Evolutionary conservation across 2,113 vertebrate species (phyloP).

Genomic region (Turdus rufiventris): DNA sequence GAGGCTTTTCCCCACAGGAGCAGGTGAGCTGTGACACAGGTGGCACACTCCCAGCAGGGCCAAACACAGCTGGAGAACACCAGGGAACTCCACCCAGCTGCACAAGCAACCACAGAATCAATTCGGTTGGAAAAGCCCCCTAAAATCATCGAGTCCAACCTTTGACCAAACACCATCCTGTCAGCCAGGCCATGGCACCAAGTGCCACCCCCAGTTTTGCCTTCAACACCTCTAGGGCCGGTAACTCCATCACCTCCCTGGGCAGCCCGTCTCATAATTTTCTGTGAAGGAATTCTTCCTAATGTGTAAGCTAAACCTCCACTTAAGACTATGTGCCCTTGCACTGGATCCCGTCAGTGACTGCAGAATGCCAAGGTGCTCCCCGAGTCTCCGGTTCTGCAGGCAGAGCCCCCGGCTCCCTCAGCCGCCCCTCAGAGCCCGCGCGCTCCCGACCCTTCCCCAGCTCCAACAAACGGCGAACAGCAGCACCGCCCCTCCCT

Average conservation of each 20-base stretch:
- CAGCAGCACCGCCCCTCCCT: too few species aligned
- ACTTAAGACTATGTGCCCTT: too few species aligned
- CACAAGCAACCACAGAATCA: not conserved
- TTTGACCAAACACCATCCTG: not conserved
- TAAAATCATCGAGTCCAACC: not conserved
- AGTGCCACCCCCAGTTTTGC: not conserved
- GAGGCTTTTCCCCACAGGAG: not conserved
- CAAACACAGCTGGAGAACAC: fast-evolving
- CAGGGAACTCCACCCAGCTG: not conserved
- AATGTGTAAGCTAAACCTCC: not conserved
- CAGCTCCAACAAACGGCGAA: not conserved
- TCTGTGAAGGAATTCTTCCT: not conserved
- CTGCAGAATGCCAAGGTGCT: fast-evolving
- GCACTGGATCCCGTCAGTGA: not conserved
- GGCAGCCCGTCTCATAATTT: not conserved
- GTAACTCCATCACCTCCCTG: not conserved
- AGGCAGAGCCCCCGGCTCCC: not conserved
- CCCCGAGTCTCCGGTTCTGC: not conserved
- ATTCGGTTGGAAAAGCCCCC: not conserved
- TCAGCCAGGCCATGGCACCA: not conserved
- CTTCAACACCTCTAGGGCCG: not conserved
- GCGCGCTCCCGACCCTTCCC: not conserved
- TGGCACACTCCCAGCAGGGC: fast-evolving
- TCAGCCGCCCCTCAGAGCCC: not conserved
- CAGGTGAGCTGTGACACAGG: fast-evolving